Conservation (phyloP, 2,888 invertebrate species). For the Hipparchia sbordonii region DNA sequence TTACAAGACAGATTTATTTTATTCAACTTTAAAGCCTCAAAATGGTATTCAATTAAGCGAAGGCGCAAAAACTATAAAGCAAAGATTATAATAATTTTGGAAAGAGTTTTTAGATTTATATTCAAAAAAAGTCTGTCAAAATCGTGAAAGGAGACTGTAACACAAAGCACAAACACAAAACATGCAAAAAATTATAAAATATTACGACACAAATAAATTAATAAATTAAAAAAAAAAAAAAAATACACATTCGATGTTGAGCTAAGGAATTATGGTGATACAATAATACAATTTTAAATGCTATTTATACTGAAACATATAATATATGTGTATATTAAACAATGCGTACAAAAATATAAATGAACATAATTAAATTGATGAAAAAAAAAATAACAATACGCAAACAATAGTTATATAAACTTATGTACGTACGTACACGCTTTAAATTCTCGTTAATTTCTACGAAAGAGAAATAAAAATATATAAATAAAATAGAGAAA, state of each 20-base stretch:
- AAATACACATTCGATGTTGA: slow-evolving; percentile 20
- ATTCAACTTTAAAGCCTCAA: not conserved
- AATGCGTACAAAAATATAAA: slow-evolving; percentile 12
- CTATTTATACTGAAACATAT: not conserved
- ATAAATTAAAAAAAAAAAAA: not conserved
- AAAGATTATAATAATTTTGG: not conserved
- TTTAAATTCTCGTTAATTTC: slow-evolving; percentile 33
- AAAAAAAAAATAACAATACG: slow-evolving; percentile 6
- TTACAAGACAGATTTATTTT: too few species aligned
- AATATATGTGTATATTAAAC: not conserved
- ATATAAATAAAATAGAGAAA: not conserved
- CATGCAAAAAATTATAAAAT: slow-evolving; percentile 27
- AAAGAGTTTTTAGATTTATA: not conserved
- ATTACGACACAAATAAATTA: not conserved
- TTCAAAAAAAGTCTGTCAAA: not conserved
- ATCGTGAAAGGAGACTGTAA: slow-evolving; percentile 22
- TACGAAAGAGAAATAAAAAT: slow-evolving; percentile 27
- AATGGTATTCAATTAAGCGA: not conserved
- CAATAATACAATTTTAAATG: not conserved
- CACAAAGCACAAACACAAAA: slow-evolving; percentile 31
- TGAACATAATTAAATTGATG: not conserved
- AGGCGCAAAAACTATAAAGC: not conserved
- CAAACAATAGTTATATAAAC: slow-evolving; percentile 12
- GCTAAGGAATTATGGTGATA: not conserved
- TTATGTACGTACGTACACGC: slow-evolving; percentile 35